Conservation (phyloP, 2,113 vertebrate species). For the Aramus guarauna region DNA sequence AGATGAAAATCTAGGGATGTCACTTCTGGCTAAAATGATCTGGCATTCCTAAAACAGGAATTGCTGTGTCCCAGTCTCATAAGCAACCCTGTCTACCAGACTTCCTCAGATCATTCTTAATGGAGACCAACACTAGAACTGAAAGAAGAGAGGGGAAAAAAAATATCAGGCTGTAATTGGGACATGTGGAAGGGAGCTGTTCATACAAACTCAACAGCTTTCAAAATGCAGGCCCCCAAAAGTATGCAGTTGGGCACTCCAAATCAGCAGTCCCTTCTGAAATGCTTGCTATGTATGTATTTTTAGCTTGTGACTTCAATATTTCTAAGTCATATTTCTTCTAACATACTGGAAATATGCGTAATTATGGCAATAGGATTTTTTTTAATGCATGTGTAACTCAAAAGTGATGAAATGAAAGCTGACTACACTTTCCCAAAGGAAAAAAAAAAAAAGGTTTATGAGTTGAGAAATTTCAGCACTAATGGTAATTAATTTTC, state of each 20-base stretch:
- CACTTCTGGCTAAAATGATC: neutral
- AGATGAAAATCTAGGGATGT: neutral
- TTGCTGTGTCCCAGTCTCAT: neutral
- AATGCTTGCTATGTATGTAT: neutral
- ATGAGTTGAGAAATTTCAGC: neutral
- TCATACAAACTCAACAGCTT: constrained; percentile 13
- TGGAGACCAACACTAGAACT: neutral
- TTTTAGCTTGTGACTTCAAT: constrained; percentile 1
- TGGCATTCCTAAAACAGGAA: neutral
- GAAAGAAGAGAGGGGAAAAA: neutral
- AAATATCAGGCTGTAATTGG: neutral
- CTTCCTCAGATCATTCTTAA: neutral
- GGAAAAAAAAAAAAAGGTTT: neutral
- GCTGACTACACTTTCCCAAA: neutral
- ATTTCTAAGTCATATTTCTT: neutral
- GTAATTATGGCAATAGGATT: neutral
- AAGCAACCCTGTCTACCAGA: neutral
- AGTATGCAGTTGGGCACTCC: neutral
- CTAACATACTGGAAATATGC: neutral
- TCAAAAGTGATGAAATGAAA: neutral
- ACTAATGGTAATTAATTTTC: neutral
- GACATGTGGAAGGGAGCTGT: constrained; percentile 6
- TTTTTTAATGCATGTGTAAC: neutral
- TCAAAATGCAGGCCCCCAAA: neutral
- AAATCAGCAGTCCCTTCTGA: neutral